Percentiles rank a stretch among this genome's conserved stretches.
phyloP scores from a whole-genome alignment of 2,888 invertebrate genomes.

The Ophioninae sp. region DNA sequence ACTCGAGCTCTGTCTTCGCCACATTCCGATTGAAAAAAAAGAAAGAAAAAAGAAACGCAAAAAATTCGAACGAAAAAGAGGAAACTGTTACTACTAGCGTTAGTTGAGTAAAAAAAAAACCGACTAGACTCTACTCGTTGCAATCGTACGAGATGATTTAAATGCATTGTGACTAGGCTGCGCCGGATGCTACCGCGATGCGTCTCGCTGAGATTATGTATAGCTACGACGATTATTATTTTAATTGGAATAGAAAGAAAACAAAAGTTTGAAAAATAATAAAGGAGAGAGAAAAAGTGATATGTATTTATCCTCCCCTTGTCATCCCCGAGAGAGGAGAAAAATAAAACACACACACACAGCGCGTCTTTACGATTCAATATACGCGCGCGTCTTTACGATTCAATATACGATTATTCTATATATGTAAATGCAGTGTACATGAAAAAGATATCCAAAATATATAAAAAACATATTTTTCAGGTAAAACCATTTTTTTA shows the following conservation, averaged over 20 bases:
- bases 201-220: conserved; percentile 51
- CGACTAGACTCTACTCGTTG: conserved; percentile 24
- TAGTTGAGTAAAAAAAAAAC: conserved; percentile 42
- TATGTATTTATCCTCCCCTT: conserved; percentile 45
- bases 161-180: conserved; percentile 35
- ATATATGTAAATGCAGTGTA: conserved; percentile 76
- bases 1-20: conserved; percentile 46
- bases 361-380: conserved; percentile 48
- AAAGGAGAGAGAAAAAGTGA: conserved; percentile 17
- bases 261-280: conserved; percentile 2
- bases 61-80: conserved; percentile 8
- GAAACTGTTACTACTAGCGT: conserved; percentile 63
- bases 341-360: conserved; percentile 28
- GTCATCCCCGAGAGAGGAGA: conserved; percentile 20
- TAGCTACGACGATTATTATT: conserved; percentile 48
- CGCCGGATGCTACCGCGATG: conserved; percentile 23
- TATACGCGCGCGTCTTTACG: conserved; percentile 48
- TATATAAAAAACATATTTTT: conserved; percentile 78
- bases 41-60: conserved; percentile 4
- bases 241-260: conserved; percentile 15
- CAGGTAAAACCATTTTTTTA: conserved; percentile 67
- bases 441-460: conserved; percentile 74
- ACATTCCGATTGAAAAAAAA: conserved; percentile 60
- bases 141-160: conserved; percentile 23
- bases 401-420: conserved; percentile 60